Evolutionary conservation across 92 coral and sea anemone species (phyloP), one percentile per base, ranked within the genome.

Genomic region (Epizoanthus rinbou): DNA sequence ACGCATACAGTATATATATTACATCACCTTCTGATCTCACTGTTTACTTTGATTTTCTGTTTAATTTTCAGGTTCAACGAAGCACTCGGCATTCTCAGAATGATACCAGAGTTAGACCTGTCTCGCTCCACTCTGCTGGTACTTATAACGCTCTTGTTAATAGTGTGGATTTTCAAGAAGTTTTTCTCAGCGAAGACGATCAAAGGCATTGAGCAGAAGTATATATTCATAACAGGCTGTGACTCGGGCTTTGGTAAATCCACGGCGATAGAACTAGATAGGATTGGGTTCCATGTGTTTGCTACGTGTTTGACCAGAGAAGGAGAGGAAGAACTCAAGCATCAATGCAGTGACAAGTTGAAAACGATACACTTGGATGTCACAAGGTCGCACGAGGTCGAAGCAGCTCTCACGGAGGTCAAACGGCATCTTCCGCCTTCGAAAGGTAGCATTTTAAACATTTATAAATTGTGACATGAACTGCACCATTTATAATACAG

Each of bases 241-340:
- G 98, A 93, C 54, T 85, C 92, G 16, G 98, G 98, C 8, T 95
- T 95, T 63, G 98, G 98, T 16, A 91, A 85, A 63, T 88, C 85
- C 57, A 70, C 94, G 47, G 98, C 98, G 14, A 72, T 86, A 17
- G 89, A 79, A 33, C 86, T 95, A 9, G 98, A 95, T 64, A 56
- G 81, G 52, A 73, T 95, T 24, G 98, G 98, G 23, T 93, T 95
- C 72, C 80, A 80, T 17, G 98, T 95, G 10, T 81, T 95, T 47
- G 98, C 98, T 53, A 88, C 98, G 0, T 95, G 98, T 85, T 60
- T 95, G 24, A 95, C 98, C 17, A 85, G 62, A 6, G 88, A 93
- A 22, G 98, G 98, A 23, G 87, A 79, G 47, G 74, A 57, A 37
- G 45, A 63, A 11, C 89, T 95, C 24, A 74, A 64, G 15, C 62